Evolutionary conservation across 2,113 vertebrate genomes (phyloP).

Genomic region (Promerops cafer): DNA sequence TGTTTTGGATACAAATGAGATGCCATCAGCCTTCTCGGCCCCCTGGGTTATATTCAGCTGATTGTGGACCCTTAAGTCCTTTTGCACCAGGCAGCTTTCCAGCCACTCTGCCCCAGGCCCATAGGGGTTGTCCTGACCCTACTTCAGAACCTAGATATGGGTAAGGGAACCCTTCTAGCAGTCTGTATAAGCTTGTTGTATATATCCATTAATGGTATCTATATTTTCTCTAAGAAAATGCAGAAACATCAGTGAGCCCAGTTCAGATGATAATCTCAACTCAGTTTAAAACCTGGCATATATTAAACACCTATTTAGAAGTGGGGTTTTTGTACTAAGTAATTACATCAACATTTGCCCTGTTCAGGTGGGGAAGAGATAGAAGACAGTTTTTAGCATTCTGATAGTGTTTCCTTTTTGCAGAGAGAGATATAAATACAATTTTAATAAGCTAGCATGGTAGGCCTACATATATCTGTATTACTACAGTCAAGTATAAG

Average conservation of each 20-base stretch:
- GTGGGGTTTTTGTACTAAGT: not conserved
- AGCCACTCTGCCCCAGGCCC: not conserved
- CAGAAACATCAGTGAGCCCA: not conserved
- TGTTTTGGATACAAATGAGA: not conserved
- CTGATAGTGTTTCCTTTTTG: not conserved
- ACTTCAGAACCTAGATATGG: not conserved
- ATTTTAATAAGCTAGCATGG: not conserved
- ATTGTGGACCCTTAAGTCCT: not conserved
- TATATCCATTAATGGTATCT: not conserved
- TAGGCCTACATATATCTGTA: not conserved
- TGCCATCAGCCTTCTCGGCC: not conserved
- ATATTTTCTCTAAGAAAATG: not conserved
- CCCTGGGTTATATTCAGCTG: not conserved
- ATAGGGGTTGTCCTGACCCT: not conserved
- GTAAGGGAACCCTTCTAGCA: not conserved
- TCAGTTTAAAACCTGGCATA: not conserved
- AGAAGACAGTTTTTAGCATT: not conserved
- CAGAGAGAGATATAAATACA: not conserved
- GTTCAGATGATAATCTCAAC: not conserved
- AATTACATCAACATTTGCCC: not conserved
- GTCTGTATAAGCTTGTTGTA: not conserved
- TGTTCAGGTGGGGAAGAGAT: not conserved
- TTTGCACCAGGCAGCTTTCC: not conserved
- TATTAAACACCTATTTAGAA: not conserved
- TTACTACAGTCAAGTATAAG: not conserved